These are phyloP conservation scores for Polyodon spathula DNA, from an alignment of 2,113 vertebrate species.

Conservation along the genomic window DNA sequence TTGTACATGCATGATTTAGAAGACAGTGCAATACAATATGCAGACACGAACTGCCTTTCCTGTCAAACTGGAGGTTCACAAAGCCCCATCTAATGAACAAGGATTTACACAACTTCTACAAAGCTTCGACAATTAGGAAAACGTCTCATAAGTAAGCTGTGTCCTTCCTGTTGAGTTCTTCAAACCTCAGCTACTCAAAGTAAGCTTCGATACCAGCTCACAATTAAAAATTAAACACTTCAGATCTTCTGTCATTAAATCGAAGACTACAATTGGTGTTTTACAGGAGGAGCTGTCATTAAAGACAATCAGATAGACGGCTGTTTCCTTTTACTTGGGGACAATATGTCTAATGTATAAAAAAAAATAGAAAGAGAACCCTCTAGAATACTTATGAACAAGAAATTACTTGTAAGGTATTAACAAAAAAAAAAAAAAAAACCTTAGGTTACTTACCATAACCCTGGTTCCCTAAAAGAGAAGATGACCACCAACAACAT, in stretches of 20 bases:
- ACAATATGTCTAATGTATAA: neutral
- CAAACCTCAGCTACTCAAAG: constrained; percentile 31
- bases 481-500: too few relatives aligned
- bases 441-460: too few relatives aligned
- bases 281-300: constrained; percentile 26
- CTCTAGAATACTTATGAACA: neutral
- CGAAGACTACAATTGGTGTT: constrained; percentile 30
- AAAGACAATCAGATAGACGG: constrained; percentile 26
- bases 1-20: constrained; percentile 1
- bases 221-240: constrained; percentile 36
- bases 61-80: neutral
- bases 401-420: neutral
- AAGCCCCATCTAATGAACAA: constrained; percentile 22
- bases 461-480: too few relatives aligned
- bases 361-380: neutral
- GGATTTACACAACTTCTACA: constrained; percentile 3
- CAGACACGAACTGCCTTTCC: neutral
- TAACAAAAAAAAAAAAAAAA: too few relatives aligned
- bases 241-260: constrained; percentile 27
- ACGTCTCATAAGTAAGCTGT: constrained; percentile 10
- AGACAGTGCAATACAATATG: constrained; percentile 1
- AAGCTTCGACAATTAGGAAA: constrained; percentile 6
- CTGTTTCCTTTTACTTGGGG: constrained; percentile 6
- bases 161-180: constrained; percentile 26
- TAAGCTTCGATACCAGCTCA: constrained; percentile 18